These are phyloP conservation scores for Thaumatotibia leucotreta DNA, from an alignment of 1,140 invertebrate genomes.

Conservation along the genomic window DNA sequence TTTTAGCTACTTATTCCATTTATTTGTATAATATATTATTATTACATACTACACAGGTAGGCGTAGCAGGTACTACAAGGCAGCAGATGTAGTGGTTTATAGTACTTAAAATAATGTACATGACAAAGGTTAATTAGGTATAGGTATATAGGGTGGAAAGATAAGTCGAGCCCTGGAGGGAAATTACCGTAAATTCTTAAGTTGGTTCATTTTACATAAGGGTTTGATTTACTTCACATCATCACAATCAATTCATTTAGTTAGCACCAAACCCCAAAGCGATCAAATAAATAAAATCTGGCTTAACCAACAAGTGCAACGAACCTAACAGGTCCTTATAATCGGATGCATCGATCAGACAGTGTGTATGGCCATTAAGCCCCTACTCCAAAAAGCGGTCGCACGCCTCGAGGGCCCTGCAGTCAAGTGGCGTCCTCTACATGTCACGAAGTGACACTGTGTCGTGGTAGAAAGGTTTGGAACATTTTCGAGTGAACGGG, in stretches of 20 bases:
- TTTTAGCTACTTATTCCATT: too few relatives aligned
- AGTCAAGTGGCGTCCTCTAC: constrained; percentile 26
- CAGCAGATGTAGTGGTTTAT: too few relatives aligned
- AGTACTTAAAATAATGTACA: too few relatives aligned
- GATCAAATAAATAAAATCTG: background rate
- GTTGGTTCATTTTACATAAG: too few relatives aligned
- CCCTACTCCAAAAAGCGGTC: constrained; percentile 26
- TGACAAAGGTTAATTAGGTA: too few relatives aligned
- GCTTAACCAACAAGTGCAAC: background rate
- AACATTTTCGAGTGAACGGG: background rate
- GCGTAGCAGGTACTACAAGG: too few relatives aligned
- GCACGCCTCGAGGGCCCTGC: constrained; percentile 29
- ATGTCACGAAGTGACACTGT: background rate
- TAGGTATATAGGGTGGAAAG: too few relatives aligned
- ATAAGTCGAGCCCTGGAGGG: too few relatives aligned
- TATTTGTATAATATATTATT: too few relatives aligned
- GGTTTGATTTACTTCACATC: too few relatives aligned
- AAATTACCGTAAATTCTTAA: too few relatives aligned
- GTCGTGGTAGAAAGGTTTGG: background rate
- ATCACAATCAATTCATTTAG: background rate
- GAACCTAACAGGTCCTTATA: background rate
- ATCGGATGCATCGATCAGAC: constrained; percentile 20
- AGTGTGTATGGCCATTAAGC: constrained; percentile 36
- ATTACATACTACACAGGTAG: too few relatives aligned
- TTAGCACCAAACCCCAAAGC: background rate